phyloP scores from a whole-genome alignment of 2,797 vertebrate genomes.

The Melanogrammus aeglefinus region DNA sequence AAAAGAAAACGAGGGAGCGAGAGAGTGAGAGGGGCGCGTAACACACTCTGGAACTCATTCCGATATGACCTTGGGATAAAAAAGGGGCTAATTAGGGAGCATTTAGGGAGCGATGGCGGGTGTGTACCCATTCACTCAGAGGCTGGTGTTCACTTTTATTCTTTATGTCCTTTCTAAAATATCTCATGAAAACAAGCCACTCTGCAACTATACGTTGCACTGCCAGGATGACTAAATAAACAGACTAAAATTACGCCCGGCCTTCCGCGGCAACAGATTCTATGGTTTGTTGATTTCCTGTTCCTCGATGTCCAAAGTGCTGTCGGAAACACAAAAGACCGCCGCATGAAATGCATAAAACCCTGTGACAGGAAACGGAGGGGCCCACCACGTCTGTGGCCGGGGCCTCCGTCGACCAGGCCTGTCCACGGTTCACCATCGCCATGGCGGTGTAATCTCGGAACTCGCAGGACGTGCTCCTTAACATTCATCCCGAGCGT shows the following conservation, averaged over 20 bases:
- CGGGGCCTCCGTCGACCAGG: slow-evolving; percentile 43
- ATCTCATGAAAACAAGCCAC: slow-evolving; percentile 52
- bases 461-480: slow-evolving; percentile 5
- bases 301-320: slow-evolving; percentile 51
- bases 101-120: slow-evolving; percentile 51
- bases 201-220: slow-evolving; percentile 59
- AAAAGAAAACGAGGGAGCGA: slow-evolving; percentile 46
- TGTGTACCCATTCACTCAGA: slow-evolving; percentile 44
- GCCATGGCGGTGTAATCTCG: slow-evolving; percentile 41
- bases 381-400: slow-evolving; percentile 56
- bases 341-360: slow-evolving; percentile 56
- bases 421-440: slow-evolving; percentile 38
- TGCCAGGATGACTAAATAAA: slow-evolving; percentile 65
- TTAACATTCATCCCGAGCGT: slow-evolving; percentile 31
- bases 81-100: slow-evolving; percentile 65
- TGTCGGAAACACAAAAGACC: slow-evolving; percentile 52
- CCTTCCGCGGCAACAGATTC: slow-evolving; percentile 41
- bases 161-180: slow-evolving; percentile 43
- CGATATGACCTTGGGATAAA: slow-evolving; percentile 61
- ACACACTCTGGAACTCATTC: slow-evolving; percentile 72
- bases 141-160: slow-evolving; percentile 48
- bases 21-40: slow-evolving; percentile 58
- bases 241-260: slow-evolving; percentile 46
- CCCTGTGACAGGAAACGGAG: slow-evolving; percentile 59
- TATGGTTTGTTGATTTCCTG: slow-evolving; percentile 63